Evolutionary conservation across 1,140 invertebrate genomes (phyloP).

Genomic region (Pygmarrhopalites habei): DNA sequence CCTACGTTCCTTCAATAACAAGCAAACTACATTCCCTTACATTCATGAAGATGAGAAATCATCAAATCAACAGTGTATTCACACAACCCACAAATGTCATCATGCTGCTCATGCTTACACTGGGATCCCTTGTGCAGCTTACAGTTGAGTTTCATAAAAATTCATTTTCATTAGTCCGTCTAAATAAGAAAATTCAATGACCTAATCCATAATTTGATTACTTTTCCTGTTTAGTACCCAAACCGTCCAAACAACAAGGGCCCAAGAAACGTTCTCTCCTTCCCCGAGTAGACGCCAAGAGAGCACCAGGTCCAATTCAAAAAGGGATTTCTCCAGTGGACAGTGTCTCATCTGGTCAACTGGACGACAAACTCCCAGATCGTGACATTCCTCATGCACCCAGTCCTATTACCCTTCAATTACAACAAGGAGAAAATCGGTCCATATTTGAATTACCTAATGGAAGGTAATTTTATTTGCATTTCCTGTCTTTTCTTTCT

Average conservation of each 20-base stretch:
- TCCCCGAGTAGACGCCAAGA: constrained; percentile 28
- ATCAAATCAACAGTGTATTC: constrained; percentile 55
- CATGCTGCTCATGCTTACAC: constrained; percentile 77
- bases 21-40: constrained; percentile 6
- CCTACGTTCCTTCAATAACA: constrained; percentile 37
- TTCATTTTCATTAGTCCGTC: too few relatives aligned
- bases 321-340: too few relatives aligned
- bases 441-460: constrained; percentile 7
- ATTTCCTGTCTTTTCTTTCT: too few relatives aligned
- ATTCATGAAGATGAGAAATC: constrained; percentile 6
- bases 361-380: not conserved
- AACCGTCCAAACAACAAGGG: constrained; percentile 7
- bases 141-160: constrained; percentile 59
- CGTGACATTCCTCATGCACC: constrained; percentile 4
- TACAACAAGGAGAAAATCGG: constrained; percentile 40
- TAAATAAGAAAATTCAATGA: too few relatives aligned
- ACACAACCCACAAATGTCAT: constrained; percentile 75
- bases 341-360: too few relatives aligned
- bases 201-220: too few relatives aligned
- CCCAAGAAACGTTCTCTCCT: not conserved
- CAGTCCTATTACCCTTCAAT: constrained; percentile 36
- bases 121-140: constrained; percentile 73
- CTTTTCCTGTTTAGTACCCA: not conserved
- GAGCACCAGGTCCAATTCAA: constrained; percentile 35
- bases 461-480: too few relatives aligned